Evolutionary conservation across 2,113 vertebrate species (phyloP), one percentile per base, ranked within the genome.

Genomic region (Gymnorhina tibicen): DNA sequence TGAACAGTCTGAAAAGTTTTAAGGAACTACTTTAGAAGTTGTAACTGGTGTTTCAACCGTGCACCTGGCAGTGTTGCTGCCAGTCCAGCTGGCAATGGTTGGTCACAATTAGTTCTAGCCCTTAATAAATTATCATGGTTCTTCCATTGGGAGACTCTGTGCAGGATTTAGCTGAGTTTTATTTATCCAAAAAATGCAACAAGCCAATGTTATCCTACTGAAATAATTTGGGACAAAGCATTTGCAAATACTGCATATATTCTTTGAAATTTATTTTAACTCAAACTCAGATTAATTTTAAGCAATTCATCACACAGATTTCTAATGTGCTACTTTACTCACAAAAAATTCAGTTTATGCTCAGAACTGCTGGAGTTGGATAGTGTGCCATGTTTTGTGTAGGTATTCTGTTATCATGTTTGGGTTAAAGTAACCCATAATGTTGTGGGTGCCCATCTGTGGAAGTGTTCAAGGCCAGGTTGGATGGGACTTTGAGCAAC

Each of bases 61-160:
- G 3, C 16, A 35, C 22, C 50, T 28, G 4, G 30, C 37, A 69
- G n/a, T 23, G 42, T 63, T 77, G 60, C 74, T 72, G 39, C 19
- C 53, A 10, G 56, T 47, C 55, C 18, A 2, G 13, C 24, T 3
- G 3, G 50, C 2, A 0, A 5, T 2, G 1, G 35, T 32, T 44
- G 49, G 67, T 76, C 2, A 4, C 24, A 35, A 15, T 62, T 41
- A 53, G 24, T 42, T 64, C 46, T 15, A 26, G 37, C 18, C 2
- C 0, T 59, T 85, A 64, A 37, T 24, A n/a, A 47, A 42, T 5
- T 1, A 16, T 30, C n/a, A 4, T 7, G 7, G 28, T 82, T 83
- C 49, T 80, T 37, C 49, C 30, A 47, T 1, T 14, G 30, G 24
- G n/a, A 67, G n/a, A 37, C 23, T 14, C 4, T 8, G 30, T 4